A percentile compares a stretch with the other conserved stretches of the same genome.
These are phyloP conservation scores for Drosophila navojoa DNA, from an alignment of 1,140 invertebrate genomes.

Conservation along the genomic window DNA sequence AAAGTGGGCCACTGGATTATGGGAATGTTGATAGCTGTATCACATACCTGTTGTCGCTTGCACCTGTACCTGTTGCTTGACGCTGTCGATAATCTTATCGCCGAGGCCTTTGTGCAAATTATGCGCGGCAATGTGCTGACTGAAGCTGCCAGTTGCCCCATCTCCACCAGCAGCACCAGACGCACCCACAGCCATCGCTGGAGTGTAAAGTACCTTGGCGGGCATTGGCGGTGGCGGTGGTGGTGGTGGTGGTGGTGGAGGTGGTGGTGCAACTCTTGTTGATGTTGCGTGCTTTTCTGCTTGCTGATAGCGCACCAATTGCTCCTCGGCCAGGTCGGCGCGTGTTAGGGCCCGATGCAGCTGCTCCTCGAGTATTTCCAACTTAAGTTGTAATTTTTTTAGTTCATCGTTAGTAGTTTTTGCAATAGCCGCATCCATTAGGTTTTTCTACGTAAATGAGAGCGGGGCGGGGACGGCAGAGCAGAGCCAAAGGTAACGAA, in stretches of 20 bases:
- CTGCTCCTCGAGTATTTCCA: constrained; percentile 82
- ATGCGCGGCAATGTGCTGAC: constrained; percentile 69
- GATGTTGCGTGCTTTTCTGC: constrained; percentile 28
- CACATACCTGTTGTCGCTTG: constrained; percentile 81
- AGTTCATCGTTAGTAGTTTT: constrained; percentile 84
- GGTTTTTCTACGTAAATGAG: constrained; percentile 76
- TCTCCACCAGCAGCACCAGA: constrained; percentile 16
- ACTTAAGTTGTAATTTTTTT: constrained; percentile 83
- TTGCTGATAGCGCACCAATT: constrained; percentile 60
- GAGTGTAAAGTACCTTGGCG: constrained; percentile 20
- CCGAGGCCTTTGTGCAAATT: constrained; percentile 56
- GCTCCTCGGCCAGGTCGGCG: constrained; percentile 74
- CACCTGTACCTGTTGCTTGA: constrained; percentile 79
- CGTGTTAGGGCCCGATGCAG: constrained; percentile 63
- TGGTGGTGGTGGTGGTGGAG: constrained; percentile 44
- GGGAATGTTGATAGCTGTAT: constrained; percentile 12
- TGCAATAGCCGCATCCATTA: constrained; percentile 83
- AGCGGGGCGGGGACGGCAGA: constrained; percentile 41
- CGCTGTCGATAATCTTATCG: constrained; percentile 78
- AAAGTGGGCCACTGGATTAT: background rate
- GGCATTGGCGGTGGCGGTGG: constrained; percentile 45
- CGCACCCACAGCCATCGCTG: background rate
- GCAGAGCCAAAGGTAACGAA: constrained; percentile 33
- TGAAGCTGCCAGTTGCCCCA: constrained; percentile 44
- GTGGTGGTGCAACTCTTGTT: constrained; percentile 37